phyloP scores from a whole-genome alignment of 2,113 vertebrate species.

The Syngnathus scovelli region DNA sequence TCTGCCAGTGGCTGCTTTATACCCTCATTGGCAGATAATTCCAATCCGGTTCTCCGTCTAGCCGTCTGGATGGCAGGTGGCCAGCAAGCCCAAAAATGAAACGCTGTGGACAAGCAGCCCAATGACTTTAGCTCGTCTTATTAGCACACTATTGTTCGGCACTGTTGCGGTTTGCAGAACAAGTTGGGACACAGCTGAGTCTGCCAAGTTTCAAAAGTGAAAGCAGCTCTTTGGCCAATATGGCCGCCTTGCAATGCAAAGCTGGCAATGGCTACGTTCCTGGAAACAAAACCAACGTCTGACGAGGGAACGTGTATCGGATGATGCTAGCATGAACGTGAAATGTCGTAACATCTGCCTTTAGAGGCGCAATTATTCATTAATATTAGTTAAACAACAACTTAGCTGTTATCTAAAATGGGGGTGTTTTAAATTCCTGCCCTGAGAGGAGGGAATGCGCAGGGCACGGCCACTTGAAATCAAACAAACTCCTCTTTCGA shows the following conservation, averaged over 20 bases:
- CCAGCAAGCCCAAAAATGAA: not conserved
- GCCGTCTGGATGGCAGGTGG: conserved; percentile 16
- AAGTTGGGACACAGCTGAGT: not conserved
- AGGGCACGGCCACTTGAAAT: not conserved
- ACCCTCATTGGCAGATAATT: conserved; percentile 5
- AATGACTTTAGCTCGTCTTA: not conserved
- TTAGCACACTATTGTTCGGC: no score
- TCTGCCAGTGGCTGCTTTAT: not conserved
- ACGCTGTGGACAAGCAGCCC: not conserved
- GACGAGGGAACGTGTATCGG: no score
- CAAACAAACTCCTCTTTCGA: not conserved
- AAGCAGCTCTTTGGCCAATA: not conserved
- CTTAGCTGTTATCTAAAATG: no score
- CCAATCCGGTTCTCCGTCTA: conserved; percentile 34
- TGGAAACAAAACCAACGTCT: no score
- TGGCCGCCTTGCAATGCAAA: not conserved
- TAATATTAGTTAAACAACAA: no score
- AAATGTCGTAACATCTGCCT: no score
- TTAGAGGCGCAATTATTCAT: no score
- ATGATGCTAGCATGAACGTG: no score
- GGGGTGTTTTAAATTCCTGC: not conserved
- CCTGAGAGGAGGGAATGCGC: not conserved
- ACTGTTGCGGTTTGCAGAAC: not conserved
- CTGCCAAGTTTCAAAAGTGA: not conserved
- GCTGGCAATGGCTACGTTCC: no score